Base-by-base conservation (phyloP, 2,113 vertebrate species). In the Equus przewalskii region DNA sequence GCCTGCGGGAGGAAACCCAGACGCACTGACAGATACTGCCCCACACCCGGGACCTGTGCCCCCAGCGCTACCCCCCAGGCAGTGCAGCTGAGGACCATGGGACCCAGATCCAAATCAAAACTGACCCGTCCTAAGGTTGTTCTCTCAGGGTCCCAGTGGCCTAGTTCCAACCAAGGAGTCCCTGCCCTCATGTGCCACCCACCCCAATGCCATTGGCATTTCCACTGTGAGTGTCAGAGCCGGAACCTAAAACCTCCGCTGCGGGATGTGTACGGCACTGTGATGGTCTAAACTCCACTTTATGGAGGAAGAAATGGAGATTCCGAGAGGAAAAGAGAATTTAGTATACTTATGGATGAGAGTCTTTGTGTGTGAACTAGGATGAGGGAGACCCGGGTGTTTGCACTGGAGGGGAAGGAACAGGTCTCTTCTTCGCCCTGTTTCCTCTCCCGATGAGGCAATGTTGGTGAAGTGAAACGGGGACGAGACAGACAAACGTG, bases 1-100 rank as follows among this genome's bases (percentile, higher is more conserved):
- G 99, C 99, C 99, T 99, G 98, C 1, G 5, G 44, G 96, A 97
- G 92, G 92, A 70, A 93, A 44, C n/a, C 7, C 16, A 6, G 75
- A 26, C 13, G 26, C 26, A 15, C 10, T 28, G 72, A 21, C 22
- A 6, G 33, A 65, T 58, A 54, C 36, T 14, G 0, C 7, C n/a
- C 19, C 18, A 28, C 8, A 22, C 28, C 65, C 13, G 3, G 4
- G 36, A 22, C 49, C 72, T 46, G 7, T 1, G 3, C 79, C 90
- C 54, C 73, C 44, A 15, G 60, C 0, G 0, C 81, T 75, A 91
- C 21, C 19, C 56, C 30, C 36, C 15, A 22, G 69, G 28, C n/a
- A 46, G 51, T 30, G n/a, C 22, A 1, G 6, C 41, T 58, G 33
- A 33, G 81, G 41, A 64, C 33, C 80, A 70, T 6, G 9, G 15